phyloP scores from a whole-genome alignment of 2,888 invertebrate species.

The Leptarthrus brevirostris region DNA sequence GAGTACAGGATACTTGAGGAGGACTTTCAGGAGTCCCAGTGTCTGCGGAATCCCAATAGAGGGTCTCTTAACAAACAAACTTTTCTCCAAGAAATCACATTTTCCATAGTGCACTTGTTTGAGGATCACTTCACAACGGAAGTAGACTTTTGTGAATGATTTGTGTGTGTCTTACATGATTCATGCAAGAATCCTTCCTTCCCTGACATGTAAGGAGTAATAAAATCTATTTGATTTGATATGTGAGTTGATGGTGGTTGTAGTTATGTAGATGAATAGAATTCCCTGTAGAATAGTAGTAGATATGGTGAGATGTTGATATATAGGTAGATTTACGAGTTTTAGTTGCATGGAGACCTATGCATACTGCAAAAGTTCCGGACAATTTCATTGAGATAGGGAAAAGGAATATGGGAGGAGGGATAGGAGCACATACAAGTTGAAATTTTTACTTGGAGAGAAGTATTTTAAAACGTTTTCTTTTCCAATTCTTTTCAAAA shows the following conservation, averaged over 20 bases:
- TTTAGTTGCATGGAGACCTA: too few species aligned
- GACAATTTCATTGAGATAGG: too few species aligned
- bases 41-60: neutral
- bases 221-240: neutral
- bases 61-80: neutral
- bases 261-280: too few species aligned
- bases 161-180: neutral
- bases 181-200: neutral
- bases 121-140: neutral
- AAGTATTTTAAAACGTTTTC: too few species aligned
- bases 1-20: neutral
- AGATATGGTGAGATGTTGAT: too few species aligned
- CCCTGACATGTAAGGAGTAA: neutral
- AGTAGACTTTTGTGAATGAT: neutral
- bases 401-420: too few species aligned
- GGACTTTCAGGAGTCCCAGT: neutral
- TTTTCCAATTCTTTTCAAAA: too few species aligned
- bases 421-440: too few species aligned
- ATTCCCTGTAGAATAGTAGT: too few species aligned
- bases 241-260: neutral
- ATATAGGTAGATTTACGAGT: too few species aligned
- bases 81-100: neutral
- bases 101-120: neutral
- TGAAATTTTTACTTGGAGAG: too few species aligned
- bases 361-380: too few species aligned